These are phyloP conservation scores for Eurosta solidaginis DNA, from an alignment of 1,140 invertebrate species.

Conservation along the genomic window DNA sequence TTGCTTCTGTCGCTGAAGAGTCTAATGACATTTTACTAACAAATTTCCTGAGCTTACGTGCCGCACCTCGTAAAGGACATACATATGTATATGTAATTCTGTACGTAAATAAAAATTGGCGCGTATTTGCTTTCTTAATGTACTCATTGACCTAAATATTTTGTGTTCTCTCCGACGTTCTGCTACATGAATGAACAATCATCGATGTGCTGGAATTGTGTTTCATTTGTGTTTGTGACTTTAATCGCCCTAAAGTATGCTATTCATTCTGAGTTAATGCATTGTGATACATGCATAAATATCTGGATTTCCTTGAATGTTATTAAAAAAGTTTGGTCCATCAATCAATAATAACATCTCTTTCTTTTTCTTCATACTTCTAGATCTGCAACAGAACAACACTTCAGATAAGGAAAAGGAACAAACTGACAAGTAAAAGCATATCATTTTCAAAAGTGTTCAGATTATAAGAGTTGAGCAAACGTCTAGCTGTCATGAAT, in stretches of 20 bases:
- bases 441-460: too few species aligned
- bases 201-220: background rate
- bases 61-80: background rate
- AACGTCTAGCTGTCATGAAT: too few species aligned
- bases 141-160: conserved; percentile 7
- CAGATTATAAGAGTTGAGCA: too few species aligned
- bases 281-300: too few species aligned
- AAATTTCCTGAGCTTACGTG: background rate
- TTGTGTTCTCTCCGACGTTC: background rate
- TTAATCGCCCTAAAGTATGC: conserved; percentile 21
- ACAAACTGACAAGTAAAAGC: too few species aligned
- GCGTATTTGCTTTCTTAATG: background rate
- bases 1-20: too few species aligned
- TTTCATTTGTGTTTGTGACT: background rate
- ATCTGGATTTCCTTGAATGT: background rate
- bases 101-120: background rate
- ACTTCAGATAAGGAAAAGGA: too few species aligned
- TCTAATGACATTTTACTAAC: too few species aligned
- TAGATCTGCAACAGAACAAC: background rate
- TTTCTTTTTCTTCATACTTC: background rate
- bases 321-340: background rate
- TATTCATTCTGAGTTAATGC: background rate
- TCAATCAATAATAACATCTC: background rate
- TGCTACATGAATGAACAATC: background rate
- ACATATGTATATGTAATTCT: background rate